Percentiles rank a stretch among this genome's conserved stretches.
phyloP scores from a whole-genome alignment of 2,113 vertebrate species.

The Alaudala cheleensis region DNA sequence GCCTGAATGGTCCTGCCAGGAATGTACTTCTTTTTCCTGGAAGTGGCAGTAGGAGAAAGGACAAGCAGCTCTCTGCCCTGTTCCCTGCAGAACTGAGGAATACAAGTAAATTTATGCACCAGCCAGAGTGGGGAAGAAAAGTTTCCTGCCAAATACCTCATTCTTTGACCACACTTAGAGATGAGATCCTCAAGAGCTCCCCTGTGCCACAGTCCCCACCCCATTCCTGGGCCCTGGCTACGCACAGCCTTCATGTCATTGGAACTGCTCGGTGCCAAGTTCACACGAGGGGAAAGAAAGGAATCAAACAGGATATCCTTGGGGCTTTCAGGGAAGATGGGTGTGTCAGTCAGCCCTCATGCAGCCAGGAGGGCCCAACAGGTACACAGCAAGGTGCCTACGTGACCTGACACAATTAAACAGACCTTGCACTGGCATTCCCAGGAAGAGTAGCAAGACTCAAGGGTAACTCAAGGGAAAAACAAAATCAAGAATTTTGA shows the following conservation, averaged over 20 bases:
- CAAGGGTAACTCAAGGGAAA: neutral
- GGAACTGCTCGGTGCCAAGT: neutral
- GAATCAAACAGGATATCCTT: neutral
- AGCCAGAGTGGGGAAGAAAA: neutral
- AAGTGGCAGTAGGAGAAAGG: neutral
- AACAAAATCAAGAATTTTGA: neutral
- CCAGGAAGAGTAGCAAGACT: neutral
- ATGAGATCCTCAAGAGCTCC: neutral
- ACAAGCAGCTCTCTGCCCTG: neutral
- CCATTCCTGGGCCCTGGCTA: neutral
- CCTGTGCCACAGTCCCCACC: neutral
- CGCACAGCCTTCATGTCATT: neutral
- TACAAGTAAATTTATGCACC: neutral
- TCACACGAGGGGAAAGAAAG: neutral
- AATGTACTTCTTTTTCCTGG: neutral
- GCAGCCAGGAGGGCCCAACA: neutral
- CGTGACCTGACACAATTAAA: neutral
- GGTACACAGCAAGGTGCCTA: neutral
- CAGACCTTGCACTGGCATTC: neutral
- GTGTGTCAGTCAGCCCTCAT: neutral
- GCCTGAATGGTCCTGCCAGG: neutral
- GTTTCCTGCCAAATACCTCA: neutral
- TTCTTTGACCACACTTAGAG: neutral
- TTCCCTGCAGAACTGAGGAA: neutral
- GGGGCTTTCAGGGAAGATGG: neutral